Evolutionary conservation across 2,113 vertebrate genomes (phyloP), one percentile per base, ranked within the genome.

Genomic region (Chamaetylas fuelleborni): DNA sequence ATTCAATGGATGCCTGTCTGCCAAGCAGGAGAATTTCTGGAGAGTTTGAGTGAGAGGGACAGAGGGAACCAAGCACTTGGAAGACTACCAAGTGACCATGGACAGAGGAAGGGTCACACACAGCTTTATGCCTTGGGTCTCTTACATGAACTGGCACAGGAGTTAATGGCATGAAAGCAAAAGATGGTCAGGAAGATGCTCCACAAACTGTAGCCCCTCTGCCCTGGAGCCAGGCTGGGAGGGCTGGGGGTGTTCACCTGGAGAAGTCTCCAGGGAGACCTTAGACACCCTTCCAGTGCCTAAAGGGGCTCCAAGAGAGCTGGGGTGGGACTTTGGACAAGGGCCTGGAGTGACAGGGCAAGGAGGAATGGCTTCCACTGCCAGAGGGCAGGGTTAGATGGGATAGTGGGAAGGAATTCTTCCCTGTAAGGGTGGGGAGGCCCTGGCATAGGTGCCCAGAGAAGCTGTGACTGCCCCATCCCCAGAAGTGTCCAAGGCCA

Each of bases 1-100:
- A 58, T 85, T 84, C 94, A 96, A 86, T 53, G 43, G 58, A 76
- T 95, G 73, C 50, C 92, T 97, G 88, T 40, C 65, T 94, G 78
- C 64, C 79, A 53, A 45, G 26, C 31, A 73, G 62, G 50, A 61
- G 82, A 12, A 85, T 53, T 78, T 82, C 72, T 81, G 71, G 17
- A 54, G 45, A 66, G 45, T 70, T 58, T 48, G 61, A 86, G 50
- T 56, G 72, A 90, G 43, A 90, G 36, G 26, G 17, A 28, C 61
- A 76, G 83, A 82, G 38, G 42, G 58, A 87, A 47, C 17, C 40
- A 69, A 64, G 25, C 7, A 60, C 47, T 15, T 26, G 56, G 34
- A 43, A 50, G 26, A 19, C 11, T 60, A 42, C 22, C 48, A 82
- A 25, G 36, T 69, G 54, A 40, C 42, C 47, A 29, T 9, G 28